A percentile compares a stretch with the other conserved stretches of the same genome.
Evolutionary conservation across 2,113 vertebrate genomes (phyloP).

Genomic region (Eupsittula cactorum): DNA sequence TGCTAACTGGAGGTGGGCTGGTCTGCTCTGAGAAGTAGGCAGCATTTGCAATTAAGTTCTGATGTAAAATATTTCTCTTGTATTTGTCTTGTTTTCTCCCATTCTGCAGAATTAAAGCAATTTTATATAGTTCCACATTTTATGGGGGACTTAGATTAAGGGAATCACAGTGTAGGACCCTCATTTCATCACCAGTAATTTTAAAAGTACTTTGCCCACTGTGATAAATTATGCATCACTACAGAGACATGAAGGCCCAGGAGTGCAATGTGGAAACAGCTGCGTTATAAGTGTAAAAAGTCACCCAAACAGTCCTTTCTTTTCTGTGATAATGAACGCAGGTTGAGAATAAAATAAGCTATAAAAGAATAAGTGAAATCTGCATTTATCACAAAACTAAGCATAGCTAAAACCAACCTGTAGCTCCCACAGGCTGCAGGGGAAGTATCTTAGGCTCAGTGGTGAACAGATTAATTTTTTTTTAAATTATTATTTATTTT

Average conservation of each 20-base stretch:
- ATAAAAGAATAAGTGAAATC: not conserved
- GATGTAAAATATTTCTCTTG: not conserved
- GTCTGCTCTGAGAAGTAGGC: not conserved
- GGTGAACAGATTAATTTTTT: not conserved
- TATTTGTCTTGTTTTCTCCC: not conserved
- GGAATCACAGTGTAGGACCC: not conserved
- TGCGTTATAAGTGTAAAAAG: not conserved
- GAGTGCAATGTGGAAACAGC: not conserved
- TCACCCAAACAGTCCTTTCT: not conserved
- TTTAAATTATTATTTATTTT: not conserved
- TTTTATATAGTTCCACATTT: not conserved
- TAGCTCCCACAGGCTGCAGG: not conserved
- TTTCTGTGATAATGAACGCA: not conserved
- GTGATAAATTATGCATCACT: not conserved
- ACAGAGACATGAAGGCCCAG: not conserved
- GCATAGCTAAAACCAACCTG: not conserved
- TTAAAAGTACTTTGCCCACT: not conserved
- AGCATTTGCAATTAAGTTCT: not conserved
- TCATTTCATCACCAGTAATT: not conserved
- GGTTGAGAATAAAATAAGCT: not conserved
- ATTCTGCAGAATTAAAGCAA: not conserved
- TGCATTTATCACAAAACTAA: not conserved
- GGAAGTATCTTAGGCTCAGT: not conserved
- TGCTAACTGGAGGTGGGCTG: not conserved
- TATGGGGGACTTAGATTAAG: not conserved